A percentile compares a stretch with the other conserved stretches of the same genome.
These are phyloP conservation scores for Caerostris extrusa DNA, from an alignment of 1,140 invertebrate genomes.

Conservation along the genomic window DNA sequence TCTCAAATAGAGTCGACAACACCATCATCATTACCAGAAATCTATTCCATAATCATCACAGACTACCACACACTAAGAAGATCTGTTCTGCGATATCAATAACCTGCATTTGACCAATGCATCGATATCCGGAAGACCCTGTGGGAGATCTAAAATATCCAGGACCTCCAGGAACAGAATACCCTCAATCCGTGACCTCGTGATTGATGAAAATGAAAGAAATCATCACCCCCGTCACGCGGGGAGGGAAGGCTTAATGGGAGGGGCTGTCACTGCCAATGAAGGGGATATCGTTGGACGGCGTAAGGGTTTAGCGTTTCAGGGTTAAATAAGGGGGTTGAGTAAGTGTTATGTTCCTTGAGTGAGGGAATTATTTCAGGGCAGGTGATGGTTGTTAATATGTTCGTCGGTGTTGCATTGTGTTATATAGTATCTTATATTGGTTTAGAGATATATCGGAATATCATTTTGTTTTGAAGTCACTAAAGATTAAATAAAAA, in stretches of 20 bases:
- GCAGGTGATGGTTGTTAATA: neutral
- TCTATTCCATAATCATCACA: neutral
- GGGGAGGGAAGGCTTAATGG: conserved; percentile 55
- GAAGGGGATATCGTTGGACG: neutral
- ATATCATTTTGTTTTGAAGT: no score
- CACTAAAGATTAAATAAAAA: no score
- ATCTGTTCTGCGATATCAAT: neutral
- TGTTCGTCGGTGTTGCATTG: neutral
- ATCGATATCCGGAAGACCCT: neutral
- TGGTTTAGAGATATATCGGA: no score
- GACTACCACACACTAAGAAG: neutral
- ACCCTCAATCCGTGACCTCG: conserved; percentile 48
- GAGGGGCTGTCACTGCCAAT: conserved; percentile 56
- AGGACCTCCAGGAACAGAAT: neutral
- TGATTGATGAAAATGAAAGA: conserved; percentile 72
- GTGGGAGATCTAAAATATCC: conserved; percentile 35
- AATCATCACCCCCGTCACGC: conserved; percentile 19
- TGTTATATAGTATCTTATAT: no score
- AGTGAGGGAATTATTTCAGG: neutral
- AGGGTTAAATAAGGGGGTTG: neutral
- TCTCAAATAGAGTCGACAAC: no score
- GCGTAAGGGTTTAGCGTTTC: neutral
- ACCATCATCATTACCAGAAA: neutral
- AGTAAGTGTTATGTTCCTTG: neutral
- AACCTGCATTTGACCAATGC: neutral